Conservation (phyloP, 2,113 vertebrate species). For the Larimichthys crocea region DNA sequence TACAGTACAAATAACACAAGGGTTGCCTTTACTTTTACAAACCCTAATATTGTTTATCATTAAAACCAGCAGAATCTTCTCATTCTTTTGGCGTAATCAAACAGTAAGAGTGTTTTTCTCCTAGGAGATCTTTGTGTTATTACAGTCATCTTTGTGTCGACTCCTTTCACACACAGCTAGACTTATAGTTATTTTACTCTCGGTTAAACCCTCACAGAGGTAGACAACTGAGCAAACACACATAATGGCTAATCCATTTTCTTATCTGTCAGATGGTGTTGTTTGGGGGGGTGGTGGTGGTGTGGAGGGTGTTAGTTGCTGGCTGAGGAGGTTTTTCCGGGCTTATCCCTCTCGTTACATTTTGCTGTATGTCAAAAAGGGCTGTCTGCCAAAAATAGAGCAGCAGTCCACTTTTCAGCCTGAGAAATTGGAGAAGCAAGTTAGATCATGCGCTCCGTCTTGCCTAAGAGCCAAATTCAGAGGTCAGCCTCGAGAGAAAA, state of each 20-base stretch:
- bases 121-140: conserved; percentile 8
- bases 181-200: conserved; percentile 47
- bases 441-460: conserved; percentile 40
- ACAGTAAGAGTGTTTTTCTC: conserved; percentile 13
- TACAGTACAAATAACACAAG: neutral
- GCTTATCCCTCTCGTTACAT: conserved; percentile 55
- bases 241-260: conserved; percentile 65
- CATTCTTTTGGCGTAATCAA: neutral
- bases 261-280: conserved; percentile 62
- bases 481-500: conserved; percentile 64
- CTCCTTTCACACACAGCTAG: conserved; percentile 12
- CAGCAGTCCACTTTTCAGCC: conserved; percentile 62
- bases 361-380: conserved; percentile 62
- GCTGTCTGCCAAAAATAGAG: conserved; percentile 66
- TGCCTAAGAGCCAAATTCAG: conserved; percentile 56
- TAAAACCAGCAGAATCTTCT: neutral
- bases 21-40: neutral
- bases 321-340: conserved; percentile 41
- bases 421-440: conserved; percentile 64
- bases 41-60: neutral
- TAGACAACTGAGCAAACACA: conserved; percentile 61
- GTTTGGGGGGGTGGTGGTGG: conserved; percentile 15
- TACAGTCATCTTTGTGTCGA: conserved; percentile 17
- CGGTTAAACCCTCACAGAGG: conserved; percentile 44
- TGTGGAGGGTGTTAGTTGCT: conserved; percentile 26